phyloP scores from a whole-genome alignment of 2,113 vertebrate genomes.

The Oncorhynchus tshawytscha region DNA sequence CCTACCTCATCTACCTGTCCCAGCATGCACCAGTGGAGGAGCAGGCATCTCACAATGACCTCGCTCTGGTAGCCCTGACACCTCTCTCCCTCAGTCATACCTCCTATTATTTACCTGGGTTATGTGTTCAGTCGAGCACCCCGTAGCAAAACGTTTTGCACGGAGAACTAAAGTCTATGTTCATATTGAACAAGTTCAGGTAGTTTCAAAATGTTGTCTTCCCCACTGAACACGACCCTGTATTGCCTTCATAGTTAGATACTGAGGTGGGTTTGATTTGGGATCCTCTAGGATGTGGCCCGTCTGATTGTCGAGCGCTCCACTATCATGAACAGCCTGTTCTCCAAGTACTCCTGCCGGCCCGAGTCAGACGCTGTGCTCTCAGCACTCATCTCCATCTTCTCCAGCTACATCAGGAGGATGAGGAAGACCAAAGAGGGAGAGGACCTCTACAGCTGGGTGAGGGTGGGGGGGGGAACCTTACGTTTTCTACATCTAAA shows the following conservation, averaged over 20 bases:
- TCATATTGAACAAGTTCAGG: too few relatives aligned
- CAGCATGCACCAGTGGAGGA: slow-evolving; percentile 95
- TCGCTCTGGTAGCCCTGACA: slow-evolving; percentile 83
- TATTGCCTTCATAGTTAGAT: neutral
- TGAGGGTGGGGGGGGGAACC: slow-evolving; percentile 36
- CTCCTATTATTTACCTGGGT: neutral
- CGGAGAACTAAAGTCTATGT: too few relatives aligned
- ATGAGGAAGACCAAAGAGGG: slow-evolving; percentile 98
- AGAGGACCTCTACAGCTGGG: slow-evolving; percentile 98
- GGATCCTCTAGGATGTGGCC: slow-evolving; percentile 84
- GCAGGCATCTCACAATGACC: slow-evolving; percentile 89
- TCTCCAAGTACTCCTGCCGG: slow-evolving; percentile 85
- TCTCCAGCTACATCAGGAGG: slow-evolving; percentile 86
- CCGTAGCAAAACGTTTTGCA: too few relatives aligned
- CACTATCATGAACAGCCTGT: slow-evolving; percentile 97
- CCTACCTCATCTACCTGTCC: slow-evolving; percentile 96
- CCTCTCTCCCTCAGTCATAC: too few relatives aligned
- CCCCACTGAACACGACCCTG: neutral
- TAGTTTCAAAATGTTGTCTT: neutral
- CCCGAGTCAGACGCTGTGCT: slow-evolving; percentile 86
- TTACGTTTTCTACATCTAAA: too few relatives aligned
- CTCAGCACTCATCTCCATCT: slow-evolving; percentile 87
- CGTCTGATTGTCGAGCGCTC: slow-evolving; percentile 95
- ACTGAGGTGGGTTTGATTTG: neutral
- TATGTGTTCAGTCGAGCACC: too few relatives aligned